phyloP scores from a whole-genome alignment of 1,140 invertebrate genomes.

The Zelostemma sp. region DNA sequence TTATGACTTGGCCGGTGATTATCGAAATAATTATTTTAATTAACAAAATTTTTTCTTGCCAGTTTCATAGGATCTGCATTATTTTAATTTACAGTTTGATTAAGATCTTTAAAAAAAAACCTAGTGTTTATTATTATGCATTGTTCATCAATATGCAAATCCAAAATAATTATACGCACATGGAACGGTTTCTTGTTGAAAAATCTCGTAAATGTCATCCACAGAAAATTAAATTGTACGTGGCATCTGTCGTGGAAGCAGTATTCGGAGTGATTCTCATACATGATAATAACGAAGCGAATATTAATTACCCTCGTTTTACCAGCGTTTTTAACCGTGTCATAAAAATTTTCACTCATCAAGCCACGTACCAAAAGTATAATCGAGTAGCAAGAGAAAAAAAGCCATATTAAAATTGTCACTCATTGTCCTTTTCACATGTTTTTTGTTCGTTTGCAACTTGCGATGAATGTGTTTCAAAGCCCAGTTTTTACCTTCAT shows the following conservation, averaged over 20 bases:
- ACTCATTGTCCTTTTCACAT: slow-evolving; percentile 28
- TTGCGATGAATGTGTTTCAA: too few relatives aligned
- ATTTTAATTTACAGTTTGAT: too few relatives aligned
- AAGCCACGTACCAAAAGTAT: slow-evolving; percentile 20
- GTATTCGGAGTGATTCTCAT: slow-evolving; percentile 6
- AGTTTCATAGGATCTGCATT: too few relatives aligned
- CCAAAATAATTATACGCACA: not conserved
- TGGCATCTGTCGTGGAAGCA: slow-evolving; percentile 13
- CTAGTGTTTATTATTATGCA: not conserved
- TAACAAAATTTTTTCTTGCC: too few relatives aligned
- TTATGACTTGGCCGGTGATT: too few relatives aligned
- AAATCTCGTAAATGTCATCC: slow-evolving; percentile 13
- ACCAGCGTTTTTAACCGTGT: not conserved
- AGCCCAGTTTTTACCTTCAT: too few relatives aligned
- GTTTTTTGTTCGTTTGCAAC: too few relatives aligned
- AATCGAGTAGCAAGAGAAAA: too few relatives aligned
- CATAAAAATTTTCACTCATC: slow-evolving; percentile 21
- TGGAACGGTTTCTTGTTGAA: not conserved
- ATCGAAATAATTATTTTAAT: too few relatives aligned
- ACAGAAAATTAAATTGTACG: slow-evolving; percentile 13
- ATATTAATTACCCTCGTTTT: slow-evolving; percentile 27
- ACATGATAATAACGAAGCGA: slow-evolving; percentile 7
- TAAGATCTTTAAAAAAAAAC: too few relatives aligned
- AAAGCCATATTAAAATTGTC: not conserved
- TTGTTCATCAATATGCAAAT: slow-evolving; percentile 1